These are phyloP conservation scores for Trinectes maculatus DNA, from an alignment of 2,113 vertebrate species.

Conservation along the genomic window DNA sequence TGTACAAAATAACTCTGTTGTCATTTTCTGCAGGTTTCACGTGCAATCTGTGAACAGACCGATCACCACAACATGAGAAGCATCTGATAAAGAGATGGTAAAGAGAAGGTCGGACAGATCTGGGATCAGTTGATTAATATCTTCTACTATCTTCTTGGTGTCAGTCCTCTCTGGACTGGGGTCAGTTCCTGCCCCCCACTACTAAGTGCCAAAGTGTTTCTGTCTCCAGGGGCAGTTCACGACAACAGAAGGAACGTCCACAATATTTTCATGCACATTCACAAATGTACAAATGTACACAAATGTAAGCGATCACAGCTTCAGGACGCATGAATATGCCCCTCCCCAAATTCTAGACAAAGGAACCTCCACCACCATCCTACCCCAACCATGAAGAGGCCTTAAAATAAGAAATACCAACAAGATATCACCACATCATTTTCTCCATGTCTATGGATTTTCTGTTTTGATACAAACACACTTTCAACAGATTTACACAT, in stretches of 20 bases:
- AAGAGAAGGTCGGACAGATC: conserved; percentile 29
- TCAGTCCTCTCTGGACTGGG: conserved; percentile 27
- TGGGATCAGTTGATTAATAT: conserved; percentile 39
- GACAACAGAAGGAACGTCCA: conserved; percentile 44
- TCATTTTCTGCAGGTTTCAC: conserved; percentile 21
- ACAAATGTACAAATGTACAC: conserved; percentile 66
- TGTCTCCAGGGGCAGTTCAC: conserved; percentile 42
- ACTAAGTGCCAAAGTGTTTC: conserved; percentile 45
- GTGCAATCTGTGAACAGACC: conserved; percentile 32
- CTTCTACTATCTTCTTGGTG: conserved; percentile 5
- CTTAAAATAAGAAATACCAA: conserved; percentile 73
- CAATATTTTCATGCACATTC: conserved; percentile 67
- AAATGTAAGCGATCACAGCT: conserved; percentile 57
- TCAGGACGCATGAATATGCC: conserved; percentile 22
- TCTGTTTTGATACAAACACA: conserved; percentile 76
- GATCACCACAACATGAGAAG: conserved; percentile 29
- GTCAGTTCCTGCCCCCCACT: conserved; percentile 27
- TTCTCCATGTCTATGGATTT: conserved; percentile 65
- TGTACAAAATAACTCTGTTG: conserved; percentile 73
- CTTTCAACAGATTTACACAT: conserved; percentile 74
- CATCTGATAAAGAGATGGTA: conserved; percentile 2
- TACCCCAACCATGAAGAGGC: conserved; percentile 38
- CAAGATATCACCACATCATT: conserved; percentile 88
- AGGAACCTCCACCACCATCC: not conserved
- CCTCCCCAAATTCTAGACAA: conserved; percentile 20